These are phyloP conservation scores for Carettochelys insculpta DNA, from an alignment of 2,113 vertebrate species.

Conservation along the genomic window DNA sequence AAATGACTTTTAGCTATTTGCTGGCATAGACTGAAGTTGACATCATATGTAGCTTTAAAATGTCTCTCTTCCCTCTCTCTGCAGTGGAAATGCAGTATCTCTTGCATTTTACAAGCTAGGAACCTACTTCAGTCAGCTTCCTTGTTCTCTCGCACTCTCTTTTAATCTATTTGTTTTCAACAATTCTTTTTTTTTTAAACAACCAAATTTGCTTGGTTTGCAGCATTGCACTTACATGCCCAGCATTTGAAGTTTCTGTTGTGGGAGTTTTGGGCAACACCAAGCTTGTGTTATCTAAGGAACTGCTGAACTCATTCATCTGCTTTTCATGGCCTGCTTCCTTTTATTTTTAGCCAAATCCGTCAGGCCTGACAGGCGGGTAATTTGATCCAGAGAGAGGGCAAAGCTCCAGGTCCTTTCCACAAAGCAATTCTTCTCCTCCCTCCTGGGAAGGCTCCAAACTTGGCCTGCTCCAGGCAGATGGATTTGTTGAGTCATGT, in stretches of 20 bases:
- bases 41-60: slow-evolving; percentile 70
- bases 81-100: neutral
- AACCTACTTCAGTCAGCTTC: neutral
- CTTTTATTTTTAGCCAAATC: slow-evolving; percentile 97
- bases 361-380: slow-evolving; percentile 91
- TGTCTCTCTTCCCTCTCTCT: slow-evolving; percentile 9
- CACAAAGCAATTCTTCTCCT: slow-evolving; percentile 89
- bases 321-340: slow-evolving; percentile 85
- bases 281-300: slow-evolving; percentile 78
- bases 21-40: slow-evolving; percentile 70
- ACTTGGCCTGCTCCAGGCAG: slow-evolving; percentile 84
- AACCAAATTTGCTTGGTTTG: slow-evolving; percentile 43
- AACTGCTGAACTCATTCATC: slow-evolving; percentile 88
- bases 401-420: slow-evolving; percentile 86
- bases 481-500: slow-evolving; percentile 98
- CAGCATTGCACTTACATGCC: slow-evolving; percentile 38
- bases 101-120: slow-evolving; percentile 4
- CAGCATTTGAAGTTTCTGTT: slow-evolving; percentile 75
- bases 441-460: slow-evolving; percentile 85
- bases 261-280: slow-evolving; percentile 74
- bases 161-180: slow-evolving; percentile 43
- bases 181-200: neutral
- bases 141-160: neutral
- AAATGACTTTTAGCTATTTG: slow-evolving; percentile 75
- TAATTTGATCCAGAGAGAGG: slow-evolving; percentile 90